Evolutionary conservation across 2,113 vertebrate species (phyloP).

Genomic region (Neogale vison): DNA sequence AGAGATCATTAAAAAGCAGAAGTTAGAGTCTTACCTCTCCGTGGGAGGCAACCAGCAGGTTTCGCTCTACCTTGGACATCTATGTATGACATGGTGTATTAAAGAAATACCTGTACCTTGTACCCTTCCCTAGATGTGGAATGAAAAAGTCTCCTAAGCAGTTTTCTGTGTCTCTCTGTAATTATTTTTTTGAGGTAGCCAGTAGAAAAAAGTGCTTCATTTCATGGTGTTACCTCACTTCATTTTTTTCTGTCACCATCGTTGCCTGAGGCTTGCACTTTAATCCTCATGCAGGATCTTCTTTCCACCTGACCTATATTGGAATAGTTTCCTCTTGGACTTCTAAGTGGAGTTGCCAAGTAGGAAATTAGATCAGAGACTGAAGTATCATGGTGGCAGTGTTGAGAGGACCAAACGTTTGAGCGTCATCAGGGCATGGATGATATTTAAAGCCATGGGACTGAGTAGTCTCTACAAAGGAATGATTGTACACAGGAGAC

Average conservation of each 20-base stretch:
- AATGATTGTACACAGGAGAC: neutral
- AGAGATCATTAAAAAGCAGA: neutral
- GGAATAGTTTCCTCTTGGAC: neutral
- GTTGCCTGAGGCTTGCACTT: neutral
- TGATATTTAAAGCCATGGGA: neutral
- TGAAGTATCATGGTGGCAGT: neutral
- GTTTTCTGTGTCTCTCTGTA: neutral
- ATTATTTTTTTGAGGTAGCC: neutral
- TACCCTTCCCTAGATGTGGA: neutral
- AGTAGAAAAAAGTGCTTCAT: neutral
- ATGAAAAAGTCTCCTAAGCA: neutral
- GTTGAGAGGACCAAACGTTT: neutral
- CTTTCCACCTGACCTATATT: neutral
- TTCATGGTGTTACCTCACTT: neutral
- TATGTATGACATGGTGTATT: neutral
- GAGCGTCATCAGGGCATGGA: neutral
- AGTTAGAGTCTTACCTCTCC: neutral
- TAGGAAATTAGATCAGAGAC: neutral
- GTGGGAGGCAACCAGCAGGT: neutral
- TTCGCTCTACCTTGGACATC: neutral
- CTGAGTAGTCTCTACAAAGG: neutral
- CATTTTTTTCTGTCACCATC: neutral
- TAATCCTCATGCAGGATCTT: neutral
- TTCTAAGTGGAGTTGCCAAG: neutral
- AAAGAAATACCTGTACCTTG: too few relatives aligned